These are phyloP conservation scores for Mythimna vitellina DNA, from an alignment of 2,888 invertebrate species.

Conservation along the genomic window DNA sequence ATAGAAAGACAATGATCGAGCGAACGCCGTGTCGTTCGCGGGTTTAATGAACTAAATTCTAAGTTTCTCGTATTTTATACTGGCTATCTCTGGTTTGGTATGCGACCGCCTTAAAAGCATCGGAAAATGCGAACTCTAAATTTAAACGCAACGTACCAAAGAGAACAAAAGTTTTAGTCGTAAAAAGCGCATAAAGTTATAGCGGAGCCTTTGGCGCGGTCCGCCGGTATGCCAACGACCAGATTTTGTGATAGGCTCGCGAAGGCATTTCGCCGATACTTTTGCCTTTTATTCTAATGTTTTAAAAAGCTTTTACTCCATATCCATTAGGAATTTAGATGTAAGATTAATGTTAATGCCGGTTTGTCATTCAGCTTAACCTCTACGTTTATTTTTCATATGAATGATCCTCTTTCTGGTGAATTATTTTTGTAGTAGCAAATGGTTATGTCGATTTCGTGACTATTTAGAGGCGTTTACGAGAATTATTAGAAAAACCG, in stretches of 20 bases:
- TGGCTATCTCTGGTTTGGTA: constrained; percentile 30
- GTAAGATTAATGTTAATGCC: constrained; percentile 47
- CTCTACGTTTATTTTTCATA: constrained; percentile 15
- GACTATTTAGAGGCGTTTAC: too few relatives aligned
- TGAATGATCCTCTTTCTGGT: not conserved
- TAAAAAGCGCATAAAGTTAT: constrained; percentile 74
- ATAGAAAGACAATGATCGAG: too few relatives aligned
- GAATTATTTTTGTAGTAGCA: not conserved
- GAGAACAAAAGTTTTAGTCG: constrained; percentile 70
- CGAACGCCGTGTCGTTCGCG: too few relatives aligned
- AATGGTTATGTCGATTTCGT: not conserved
- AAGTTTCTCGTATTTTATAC: constrained; percentile 16
- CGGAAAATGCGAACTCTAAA: constrained; percentile 75
- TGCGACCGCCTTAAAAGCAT: constrained; percentile 52
- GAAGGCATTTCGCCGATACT: constrained; percentile 56
- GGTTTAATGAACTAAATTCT: too few relatives aligned
- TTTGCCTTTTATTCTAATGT: constrained; percentile 52
- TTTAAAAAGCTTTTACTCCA: constrained; percentile 52
- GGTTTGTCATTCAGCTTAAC: constrained; percentile 24
- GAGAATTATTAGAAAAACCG: too few relatives aligned
- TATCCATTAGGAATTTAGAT: constrained; percentile 51
- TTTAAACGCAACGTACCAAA: constrained; percentile 72
- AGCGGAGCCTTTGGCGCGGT: constrained; percentile 64
- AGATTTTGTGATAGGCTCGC: constrained; percentile 56
- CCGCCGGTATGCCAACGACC: constrained; percentile 51